Evolutionary conservation across 2,797 vertebrate species (phyloP).

Genomic region (Vespertilio murinus): DNA sequence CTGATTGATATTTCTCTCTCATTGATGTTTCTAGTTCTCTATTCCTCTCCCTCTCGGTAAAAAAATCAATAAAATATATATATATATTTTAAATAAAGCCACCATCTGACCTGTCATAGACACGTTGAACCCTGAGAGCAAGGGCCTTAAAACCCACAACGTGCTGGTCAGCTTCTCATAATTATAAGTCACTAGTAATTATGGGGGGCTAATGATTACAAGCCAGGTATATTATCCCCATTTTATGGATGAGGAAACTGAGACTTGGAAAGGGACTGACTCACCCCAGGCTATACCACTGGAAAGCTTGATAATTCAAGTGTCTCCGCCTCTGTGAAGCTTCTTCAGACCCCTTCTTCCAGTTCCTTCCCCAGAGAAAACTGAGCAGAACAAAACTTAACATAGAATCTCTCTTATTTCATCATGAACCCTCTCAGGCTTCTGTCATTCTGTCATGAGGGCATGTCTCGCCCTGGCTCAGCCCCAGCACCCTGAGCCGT

Average conservation of each 20-base stretch:
- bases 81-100: no score
- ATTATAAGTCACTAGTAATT: not conserved
- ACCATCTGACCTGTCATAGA: not conserved
- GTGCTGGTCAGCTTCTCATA: not conserved
- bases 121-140: not conserved
- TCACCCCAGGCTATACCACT: not conserved
- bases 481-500: not conserved
- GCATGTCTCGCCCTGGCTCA: accelerated
- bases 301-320: not conserved
- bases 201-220: not conserved
- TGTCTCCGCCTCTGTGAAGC: not conserved
- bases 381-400: not conserved
- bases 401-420: not conserved
- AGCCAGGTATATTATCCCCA: not conserved
- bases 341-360: not conserved
- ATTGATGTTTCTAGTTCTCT: no score
- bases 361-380: not conserved
- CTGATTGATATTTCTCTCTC: no score
- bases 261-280: not conserved
- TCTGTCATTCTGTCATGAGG: not conserved
- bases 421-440: not conserved
- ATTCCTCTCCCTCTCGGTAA: no score
- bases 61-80: no score
- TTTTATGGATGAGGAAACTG: not conserved
- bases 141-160: not conserved